Conservation (phyloP, 37 sponge, comb jelly and placozoan genomes). For the Ephydatia muelleri region DNA sequence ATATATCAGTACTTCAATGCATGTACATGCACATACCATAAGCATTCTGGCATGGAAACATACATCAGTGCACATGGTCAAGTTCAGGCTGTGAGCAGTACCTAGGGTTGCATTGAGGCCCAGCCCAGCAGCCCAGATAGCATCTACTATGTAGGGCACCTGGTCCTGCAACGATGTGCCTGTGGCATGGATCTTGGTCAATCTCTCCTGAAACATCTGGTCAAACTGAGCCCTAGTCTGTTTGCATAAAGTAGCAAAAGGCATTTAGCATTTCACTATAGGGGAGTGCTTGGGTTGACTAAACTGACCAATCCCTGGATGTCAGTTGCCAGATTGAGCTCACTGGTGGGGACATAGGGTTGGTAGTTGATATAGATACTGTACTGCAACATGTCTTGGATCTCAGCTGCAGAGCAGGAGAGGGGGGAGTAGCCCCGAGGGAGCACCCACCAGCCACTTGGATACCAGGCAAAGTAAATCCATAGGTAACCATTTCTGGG, state of each 20-base stretch:
- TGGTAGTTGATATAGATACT: slow-evolving; percentile 53
- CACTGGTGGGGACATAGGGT: slow-evolving; percentile 14
- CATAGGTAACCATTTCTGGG: slow-evolving; percentile 41
- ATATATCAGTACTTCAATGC: too few species aligned
- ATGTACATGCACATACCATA: background rate
- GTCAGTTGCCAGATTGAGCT: slow-evolving; percentile 14
- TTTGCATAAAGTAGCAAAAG: background rate
- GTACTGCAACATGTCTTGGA: slow-evolving; percentile 24
- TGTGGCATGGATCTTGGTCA: background rate
- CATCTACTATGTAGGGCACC: slow-evolving; percentile 51
- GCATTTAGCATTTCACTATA: background rate
- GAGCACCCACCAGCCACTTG: slow-evolving; percentile 49
- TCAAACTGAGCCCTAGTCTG: slow-evolving; percentile 15
- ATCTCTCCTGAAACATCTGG: background rate
- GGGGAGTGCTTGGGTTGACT: background rate
- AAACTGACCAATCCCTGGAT: background rate
- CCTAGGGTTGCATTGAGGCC: slow-evolving; percentile 40
- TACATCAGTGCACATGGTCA: too few species aligned
- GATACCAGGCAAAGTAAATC: slow-evolving; percentile 62
- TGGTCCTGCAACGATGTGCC: background rate
- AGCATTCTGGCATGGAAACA: background rate
- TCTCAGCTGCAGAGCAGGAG: slow-evolving; percentile 2
- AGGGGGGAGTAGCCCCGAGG: slow-evolving; percentile 9
- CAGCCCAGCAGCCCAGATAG: slow-evolving; percentile 61
- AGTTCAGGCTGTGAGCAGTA: background rate